Percentiles rank a stretch among this genome's conserved stretches.
phyloP scores from a whole-genome alignment of 2,113 vertebrate species.

The Brachirus orientalis region DNA sequence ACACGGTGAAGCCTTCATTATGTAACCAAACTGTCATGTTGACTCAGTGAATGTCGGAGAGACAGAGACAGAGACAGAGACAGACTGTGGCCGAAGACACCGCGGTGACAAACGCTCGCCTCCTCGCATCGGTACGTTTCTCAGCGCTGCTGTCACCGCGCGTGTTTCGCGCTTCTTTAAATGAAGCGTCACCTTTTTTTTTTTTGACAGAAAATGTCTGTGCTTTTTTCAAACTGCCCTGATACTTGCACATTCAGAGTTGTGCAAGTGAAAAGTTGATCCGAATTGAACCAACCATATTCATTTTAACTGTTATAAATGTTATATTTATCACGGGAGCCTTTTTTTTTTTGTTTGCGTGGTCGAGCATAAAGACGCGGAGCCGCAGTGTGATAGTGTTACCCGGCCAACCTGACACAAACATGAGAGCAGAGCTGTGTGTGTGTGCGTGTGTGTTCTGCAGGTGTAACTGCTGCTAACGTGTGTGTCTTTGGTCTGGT shows the following conservation, averaged over 20 bases:
- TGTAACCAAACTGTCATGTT: no score
- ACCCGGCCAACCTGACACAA: conserved; percentile 66
- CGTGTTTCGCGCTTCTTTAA: background rate
- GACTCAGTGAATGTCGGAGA: no score
- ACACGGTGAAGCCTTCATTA: conserved; percentile 37
- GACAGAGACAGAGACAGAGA: no score
- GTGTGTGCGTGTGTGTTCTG: conserved; percentile 28
- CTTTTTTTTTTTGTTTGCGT: background rate
- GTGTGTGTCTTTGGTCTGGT: no score
- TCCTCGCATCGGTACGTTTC: conserved; percentile 39
- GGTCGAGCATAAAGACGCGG: conserved; percentile 6
- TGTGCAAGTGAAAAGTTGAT: background rate
- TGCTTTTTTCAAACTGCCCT: no score
- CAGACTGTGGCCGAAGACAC: conserved; percentile 26
- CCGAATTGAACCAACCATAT: no score
- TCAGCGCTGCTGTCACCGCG: conserved; percentile 30
- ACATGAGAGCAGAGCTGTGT: conserved; percentile 38
- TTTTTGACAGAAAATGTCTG: no score
- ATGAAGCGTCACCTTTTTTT: no score
- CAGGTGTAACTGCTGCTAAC: conserved; percentile 57
- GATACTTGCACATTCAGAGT: no score
- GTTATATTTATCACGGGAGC: no score
- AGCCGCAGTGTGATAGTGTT: conserved; percentile 40
- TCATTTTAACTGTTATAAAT: no score
- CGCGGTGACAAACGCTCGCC: conserved; percentile 56